Base-by-base conservation (phyloP, 92 coral and sea anemone genomes). In the Galaxea fascicularis region DNA sequence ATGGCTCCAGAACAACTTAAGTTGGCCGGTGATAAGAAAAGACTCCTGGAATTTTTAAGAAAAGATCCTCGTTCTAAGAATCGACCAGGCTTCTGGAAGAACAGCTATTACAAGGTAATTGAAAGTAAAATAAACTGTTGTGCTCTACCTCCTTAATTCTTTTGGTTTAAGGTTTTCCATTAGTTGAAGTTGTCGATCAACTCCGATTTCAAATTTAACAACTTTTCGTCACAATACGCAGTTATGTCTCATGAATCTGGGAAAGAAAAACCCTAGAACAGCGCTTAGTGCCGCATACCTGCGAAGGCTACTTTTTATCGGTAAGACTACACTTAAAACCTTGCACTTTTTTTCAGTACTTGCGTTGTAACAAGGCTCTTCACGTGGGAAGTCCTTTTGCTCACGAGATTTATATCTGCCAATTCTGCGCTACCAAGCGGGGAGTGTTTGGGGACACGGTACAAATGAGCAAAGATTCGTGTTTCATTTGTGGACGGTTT, bases 401-500 rank as follows among this genome's bases (percentile, higher is more conserved):
- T 53, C 82, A 92, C 21, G 91, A 93, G 10, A 89, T 93, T 26
- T 24, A 88, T 24, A 80, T 93, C 39, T 93, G 96, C 53, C 88
- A 88, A 67, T 91, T 93, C 88, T 93, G 96, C 74, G 80, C 88
- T 22, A 88, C 81, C 79, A 72, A 68, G 51, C 87, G 92, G 29
- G 78, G 91, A 59, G 84, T 87, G 27, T 80, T 93, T 58, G 94
- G 94, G 12, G 94, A 90, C 12, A 54, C 80, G 26, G 77, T 82
- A 3, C 87, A 86, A 26, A 18, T 69, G 52, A 93, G 87, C 78
- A 89, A 91, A 74, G 90, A 93, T 66, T 63, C 72, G 14, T 93
- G 96, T 80, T 85, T 91, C 27, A 66, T 93, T 53, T 93, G 94
- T 68, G 96, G 96, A 18, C 89, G 80, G 27, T 66, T 45, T 28